Evolutionary conservation across 2,113 vertebrate species (phyloP).

Genomic region (Cyrtonyx montezumae): DNA sequence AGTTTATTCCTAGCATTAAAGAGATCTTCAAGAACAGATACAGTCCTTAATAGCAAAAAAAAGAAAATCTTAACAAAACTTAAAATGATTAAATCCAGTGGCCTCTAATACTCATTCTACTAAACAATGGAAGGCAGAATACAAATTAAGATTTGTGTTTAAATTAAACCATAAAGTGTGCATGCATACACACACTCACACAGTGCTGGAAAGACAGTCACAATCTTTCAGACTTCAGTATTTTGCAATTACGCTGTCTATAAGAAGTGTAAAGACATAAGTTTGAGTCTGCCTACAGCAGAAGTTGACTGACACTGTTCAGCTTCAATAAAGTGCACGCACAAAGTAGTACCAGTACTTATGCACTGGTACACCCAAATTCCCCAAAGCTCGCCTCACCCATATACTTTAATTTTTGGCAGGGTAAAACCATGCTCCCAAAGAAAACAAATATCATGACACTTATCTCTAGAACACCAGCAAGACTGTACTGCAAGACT

Average conservation of each 20-base stretch:
- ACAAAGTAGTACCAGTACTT: not conserved
- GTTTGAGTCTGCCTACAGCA: not conserved
- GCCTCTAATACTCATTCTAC: not conserved
- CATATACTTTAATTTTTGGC: fast-evolving
- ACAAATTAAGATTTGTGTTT: not conserved
- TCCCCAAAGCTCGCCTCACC: not conserved
- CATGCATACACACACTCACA: not conserved
- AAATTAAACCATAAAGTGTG: not conserved
- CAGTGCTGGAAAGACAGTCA: not conserved
- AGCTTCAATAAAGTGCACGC: not conserved
- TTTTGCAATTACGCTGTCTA: not conserved
- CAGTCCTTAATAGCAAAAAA: not conserved
- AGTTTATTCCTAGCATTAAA: conserved; percentile 60
- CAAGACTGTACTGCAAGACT: not conserved
- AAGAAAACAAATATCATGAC: not conserved
- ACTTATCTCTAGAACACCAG: not conserved
- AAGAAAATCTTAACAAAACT: not conserved
- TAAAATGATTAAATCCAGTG: not conserved
- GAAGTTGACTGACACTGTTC: not conserved
- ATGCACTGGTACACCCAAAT: not conserved
- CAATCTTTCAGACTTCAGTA: not conserved
- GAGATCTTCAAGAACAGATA: conserved; percentile 13
- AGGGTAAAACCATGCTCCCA: not conserved
- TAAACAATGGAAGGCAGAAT: not conserved
- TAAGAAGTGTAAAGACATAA: not conserved